Evolutionary conservation across 2,797 vertebrate genomes (phyloP).

Genomic region (Oreochromis grahami): DNA sequence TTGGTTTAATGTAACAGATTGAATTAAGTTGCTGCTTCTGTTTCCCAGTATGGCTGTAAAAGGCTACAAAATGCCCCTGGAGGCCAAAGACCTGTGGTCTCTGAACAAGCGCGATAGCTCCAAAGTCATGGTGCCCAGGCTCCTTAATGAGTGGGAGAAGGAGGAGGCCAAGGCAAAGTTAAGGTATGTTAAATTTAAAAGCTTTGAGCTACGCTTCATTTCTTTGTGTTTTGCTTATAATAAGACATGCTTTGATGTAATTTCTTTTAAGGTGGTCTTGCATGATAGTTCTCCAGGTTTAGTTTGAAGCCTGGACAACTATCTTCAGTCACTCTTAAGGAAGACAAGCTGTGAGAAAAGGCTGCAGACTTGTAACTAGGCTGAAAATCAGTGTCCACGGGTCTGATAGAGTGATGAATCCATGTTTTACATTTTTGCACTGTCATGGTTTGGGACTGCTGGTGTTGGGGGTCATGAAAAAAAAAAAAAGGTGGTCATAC

Average conservation of each 20-base stretch:
- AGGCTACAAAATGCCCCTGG: constrained; percentile 89
- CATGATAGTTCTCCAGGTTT: not conserved
- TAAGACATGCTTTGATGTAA: not conserved
- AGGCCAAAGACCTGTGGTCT: constrained; percentile 91
- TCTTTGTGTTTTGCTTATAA: not conserved
- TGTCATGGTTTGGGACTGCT: not conserved
- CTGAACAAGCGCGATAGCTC: constrained; percentile 84
- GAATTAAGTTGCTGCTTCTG: not conserved
- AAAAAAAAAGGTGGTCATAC: not conserved
- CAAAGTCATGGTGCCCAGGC: constrained; percentile 73
- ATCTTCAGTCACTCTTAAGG: not conserved
- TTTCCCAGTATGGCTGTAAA: constrained; percentile 84
- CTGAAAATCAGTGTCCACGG: not conserved
- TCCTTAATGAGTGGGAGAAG: constrained; percentile 85
- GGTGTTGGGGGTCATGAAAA: not conserved
- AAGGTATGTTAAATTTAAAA: constrained; percentile 52
- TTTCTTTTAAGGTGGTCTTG: not conserved
- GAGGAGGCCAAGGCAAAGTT: constrained; percentile 74
- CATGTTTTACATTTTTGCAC: not conserved
- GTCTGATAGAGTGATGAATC: not conserved
- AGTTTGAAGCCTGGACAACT: not conserved
- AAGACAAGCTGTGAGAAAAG: not conserved
- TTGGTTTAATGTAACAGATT: not conserved
- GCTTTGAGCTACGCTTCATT: not conserved
- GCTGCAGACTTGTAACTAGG: not conserved